Base-by-base conservation (phyloP, 2,113 vertebrate species). In the Mesoclemmys tuberculata region DNA sequence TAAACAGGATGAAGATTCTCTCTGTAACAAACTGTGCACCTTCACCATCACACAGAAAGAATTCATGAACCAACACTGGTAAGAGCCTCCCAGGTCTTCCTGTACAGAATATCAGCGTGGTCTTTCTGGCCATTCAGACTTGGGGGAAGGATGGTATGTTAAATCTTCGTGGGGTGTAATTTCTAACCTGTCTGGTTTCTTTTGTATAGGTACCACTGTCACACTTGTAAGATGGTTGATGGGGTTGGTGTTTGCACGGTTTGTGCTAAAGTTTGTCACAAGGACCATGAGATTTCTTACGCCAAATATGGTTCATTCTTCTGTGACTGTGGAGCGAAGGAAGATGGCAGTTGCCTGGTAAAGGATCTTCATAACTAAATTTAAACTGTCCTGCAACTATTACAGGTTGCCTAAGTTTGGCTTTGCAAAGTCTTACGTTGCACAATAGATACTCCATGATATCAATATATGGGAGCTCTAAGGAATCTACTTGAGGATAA, bases 31-130 rank as follows among this genome's bases (percentile, higher is more conserved):
- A 94, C 99, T 99, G 51, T 99, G 99, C 92, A 99, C 99, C 55
- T 99, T 99, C 96, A 99, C 99, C 92, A 99, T 99, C 94, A 99
- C 99, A 5, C 99, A 99, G 98, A 99, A 99, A 94, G 99, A 99
- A 51, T 99, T 99, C 98, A 99, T 99, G 99, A 99, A 99, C 95
- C 99, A 99, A 55, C 99, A 99, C 74, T 99, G 99, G 99, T 99
- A 99, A 99, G 98, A 91, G 12, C 31, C 77, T 87, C 51, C 51
- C 2, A 27, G 14, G n/a, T 55, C 26, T 89, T 38, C 54, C 4
- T n/a, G n/a, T 41, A 83, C 49, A 44, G 55, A 86, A 35, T 75
- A 89, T 81, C 96, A 98, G 97, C 2, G 97, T 98, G 82, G 90
- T 99, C 8, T 98, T 98, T 85, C 98, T 99, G 99, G 98, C 98